Evolutionary conservation across 2,888 invertebrate genomes (phyloP).

Genomic region (Chouioia cunea): DNA sequence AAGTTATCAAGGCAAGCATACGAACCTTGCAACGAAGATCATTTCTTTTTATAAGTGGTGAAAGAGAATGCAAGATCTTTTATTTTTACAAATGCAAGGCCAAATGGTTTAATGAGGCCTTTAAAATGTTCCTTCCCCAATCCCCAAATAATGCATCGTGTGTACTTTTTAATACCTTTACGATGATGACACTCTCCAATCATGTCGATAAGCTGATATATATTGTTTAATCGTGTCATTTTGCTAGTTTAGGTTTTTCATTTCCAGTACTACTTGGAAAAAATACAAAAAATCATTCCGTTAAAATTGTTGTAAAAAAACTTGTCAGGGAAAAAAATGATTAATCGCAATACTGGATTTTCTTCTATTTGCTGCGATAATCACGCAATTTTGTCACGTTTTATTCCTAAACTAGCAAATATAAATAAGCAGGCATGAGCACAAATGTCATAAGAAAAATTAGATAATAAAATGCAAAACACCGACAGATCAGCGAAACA

Average conservation of each 20-base stretch:
- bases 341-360: background rate
- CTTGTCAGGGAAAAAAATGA: too few species aligned
- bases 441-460: conserved; percentile 14
- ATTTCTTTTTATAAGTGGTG: conserved; percentile 2
- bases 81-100: conserved; percentile 4
- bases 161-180: conserved; percentile 45
- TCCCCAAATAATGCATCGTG: conserved; percentile 46
- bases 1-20: conserved; percentile 10
- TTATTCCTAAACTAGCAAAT: conserved; percentile 42
- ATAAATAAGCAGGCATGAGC: conserved; percentile 22
- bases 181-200: conserved; percentile 37
- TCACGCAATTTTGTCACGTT: background rate
- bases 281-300: background rate
- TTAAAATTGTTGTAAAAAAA: background rate
- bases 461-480: conserved; percentile 33
- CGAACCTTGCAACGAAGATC: conserved; percentile 27
- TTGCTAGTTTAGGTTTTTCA: conserved; percentile 44
- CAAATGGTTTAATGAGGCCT: conserved; percentile 9
- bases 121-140: conserved; percentile 31
- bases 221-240: conserved; percentile 11
- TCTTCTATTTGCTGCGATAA: background rate
- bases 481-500: conserved; percentile 7
- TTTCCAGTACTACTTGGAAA: background rate
- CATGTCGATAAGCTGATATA: conserved; percentile 34
- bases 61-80: background rate